These are phyloP conservation scores for Aphaenogaster rudis DNA, from an alignment of 1,140 invertebrate genomes.

Conservation along the genomic window DNA sequence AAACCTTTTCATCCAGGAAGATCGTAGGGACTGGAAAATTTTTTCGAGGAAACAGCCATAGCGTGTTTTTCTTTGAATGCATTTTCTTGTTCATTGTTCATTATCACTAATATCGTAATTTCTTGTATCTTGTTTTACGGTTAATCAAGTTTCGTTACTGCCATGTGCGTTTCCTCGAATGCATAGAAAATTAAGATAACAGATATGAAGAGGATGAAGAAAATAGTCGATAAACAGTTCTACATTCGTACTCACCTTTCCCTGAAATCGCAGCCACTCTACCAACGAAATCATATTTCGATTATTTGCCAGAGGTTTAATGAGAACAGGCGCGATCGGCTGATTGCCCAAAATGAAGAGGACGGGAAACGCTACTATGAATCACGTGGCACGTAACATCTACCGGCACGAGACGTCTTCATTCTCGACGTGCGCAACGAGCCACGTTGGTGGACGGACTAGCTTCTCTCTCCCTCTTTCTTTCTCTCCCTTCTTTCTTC, in stretches of 20 bases:
- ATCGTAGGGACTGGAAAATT: constrained; percentile 54
- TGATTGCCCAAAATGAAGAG: constrained; percentile 36
- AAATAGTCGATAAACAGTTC: not conserved
- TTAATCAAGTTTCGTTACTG: not conserved
- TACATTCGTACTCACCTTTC: constrained; percentile 9
- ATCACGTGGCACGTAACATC: constrained; percentile 72
- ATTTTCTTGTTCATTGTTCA: not conserved
- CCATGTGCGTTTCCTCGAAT: not conserved
- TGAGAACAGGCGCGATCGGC: constrained; percentile 7
- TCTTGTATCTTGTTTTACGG: not conserved
- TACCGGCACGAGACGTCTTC: constrained; percentile 71
- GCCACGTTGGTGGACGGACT: constrained; percentile 42
- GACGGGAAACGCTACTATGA: constrained; percentile 68
- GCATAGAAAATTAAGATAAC: not conserved
- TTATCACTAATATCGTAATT: not conserved
- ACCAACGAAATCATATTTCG: not conserved
- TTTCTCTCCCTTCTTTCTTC: constrained; percentile 29
- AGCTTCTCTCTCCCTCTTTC: constrained; percentile 23
- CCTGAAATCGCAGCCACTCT: not conserved
- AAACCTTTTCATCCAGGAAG: constrained; percentile 6
- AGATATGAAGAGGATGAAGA: too few species aligned
- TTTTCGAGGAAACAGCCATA: constrained; percentile 12
- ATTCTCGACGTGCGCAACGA: constrained; percentile 63
- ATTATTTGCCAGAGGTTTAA: not conserved
- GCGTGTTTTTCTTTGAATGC: not conserved